Conservation (phyloP, 2,113 vertebrate species). For the Austrofundulus limnaeus region DNA sequence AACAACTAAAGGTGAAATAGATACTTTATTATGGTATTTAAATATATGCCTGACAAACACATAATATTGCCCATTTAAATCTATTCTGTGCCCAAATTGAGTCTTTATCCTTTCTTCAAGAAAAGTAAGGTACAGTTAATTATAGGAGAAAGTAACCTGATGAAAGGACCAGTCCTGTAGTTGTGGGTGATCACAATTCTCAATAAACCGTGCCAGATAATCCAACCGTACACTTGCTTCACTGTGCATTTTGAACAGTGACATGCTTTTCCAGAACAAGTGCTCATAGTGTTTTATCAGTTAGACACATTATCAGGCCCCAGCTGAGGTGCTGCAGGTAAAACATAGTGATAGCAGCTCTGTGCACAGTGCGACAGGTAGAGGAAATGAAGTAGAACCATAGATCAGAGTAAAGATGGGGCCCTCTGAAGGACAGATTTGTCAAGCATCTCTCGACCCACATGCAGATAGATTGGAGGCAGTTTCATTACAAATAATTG, state of each 20-base stretch:
- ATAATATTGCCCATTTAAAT: no score
- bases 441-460: conserved; percentile 68
- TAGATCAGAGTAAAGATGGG: conserved; percentile 62
- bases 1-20: no score
- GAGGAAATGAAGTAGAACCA: conserved; percentile 64
- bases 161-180: background rate
- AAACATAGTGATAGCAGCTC: conserved; percentile 54
- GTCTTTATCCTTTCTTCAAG: no score
- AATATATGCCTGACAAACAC: no score
- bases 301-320: conserved; percentile 5
- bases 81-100: background rate
- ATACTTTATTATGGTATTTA: no score
- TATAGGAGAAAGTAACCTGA: background rate
- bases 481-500: conserved; percentile 79
- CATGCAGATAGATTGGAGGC: conserved; percentile 79
- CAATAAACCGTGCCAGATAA: background rate
- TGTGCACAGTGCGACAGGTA: conserved; percentile 54
- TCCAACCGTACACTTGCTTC: background rate
- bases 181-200: background rate
- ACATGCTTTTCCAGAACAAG: conserved; percentile 38
- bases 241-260: background rate
- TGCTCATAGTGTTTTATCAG: conserved; percentile 33
- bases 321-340: conserved; percentile 27
- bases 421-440: conserved; percentile 74
- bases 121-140: background rate